phyloP scores from a whole-genome alignment of 2,797 vertebrate species.

The Falco biarmicus region DNA sequence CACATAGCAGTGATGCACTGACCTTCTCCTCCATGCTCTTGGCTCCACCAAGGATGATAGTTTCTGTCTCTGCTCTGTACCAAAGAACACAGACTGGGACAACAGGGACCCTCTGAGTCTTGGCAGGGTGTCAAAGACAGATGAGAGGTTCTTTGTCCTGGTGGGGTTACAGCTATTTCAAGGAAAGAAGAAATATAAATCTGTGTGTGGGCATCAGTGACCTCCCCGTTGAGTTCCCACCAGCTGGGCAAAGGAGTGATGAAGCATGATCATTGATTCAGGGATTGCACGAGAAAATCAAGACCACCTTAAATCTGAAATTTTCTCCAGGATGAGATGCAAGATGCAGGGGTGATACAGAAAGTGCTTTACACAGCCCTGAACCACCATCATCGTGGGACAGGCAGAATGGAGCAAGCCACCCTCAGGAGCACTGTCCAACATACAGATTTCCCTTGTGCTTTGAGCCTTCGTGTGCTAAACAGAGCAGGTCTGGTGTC shows the following conservation, averaged over 20 bases:
- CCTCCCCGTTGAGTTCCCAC: accelerated
- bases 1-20: accelerated
- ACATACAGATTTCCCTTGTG: background rate
- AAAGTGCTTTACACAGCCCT: background rate
- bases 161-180: background rate
- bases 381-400: background rate
- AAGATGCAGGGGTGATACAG: background rate
- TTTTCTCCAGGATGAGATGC: background rate
- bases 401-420: background rate
- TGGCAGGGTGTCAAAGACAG: no score
- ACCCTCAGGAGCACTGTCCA: background rate
- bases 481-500: background rate
- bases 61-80: background rate
- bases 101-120: background rate
- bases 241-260: background rate
- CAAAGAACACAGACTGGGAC: no score
- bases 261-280: no score
- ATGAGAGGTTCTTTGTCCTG: accelerated
- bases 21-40: background rate
- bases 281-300: background rate
- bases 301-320: background rate
- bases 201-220: background rate
- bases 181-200: background rate
- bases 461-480: background rate
- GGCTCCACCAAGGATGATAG: background rate